Evolutionary conservation across 2,888 invertebrate genomes (phyloP).

Genomic region (Xanthorhoe designata): DNA sequence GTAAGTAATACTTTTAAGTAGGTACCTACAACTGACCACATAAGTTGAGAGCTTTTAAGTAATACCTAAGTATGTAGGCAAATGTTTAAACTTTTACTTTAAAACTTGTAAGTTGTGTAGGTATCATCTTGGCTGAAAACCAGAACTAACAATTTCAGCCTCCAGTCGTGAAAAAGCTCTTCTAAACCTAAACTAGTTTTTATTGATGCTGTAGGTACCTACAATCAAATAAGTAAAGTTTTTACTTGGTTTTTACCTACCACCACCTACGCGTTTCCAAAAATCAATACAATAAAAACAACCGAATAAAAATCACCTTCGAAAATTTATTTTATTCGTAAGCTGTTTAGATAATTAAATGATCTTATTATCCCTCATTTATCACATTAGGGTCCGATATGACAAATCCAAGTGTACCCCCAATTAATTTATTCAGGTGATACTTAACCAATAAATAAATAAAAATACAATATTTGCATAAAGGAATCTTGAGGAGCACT

Average conservation of each 20-base stretch:
- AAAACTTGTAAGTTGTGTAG: too few species aligned
- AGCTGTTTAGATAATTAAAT: constrained; percentile 76
- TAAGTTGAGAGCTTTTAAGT: too few species aligned
- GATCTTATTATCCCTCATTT: constrained; percentile 70
- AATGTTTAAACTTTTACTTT: too few species aligned
- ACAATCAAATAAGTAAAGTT: neutral
- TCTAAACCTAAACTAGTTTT: too few species aligned
- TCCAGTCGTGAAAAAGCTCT: too few species aligned
- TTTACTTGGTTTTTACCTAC: neutral
- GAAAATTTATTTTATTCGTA: constrained; percentile 51
- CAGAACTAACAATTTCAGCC: too few species aligned
- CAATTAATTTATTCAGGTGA: constrained; percentile 72
- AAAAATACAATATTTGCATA: constrained; percentile 71
- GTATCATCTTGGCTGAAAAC: too few species aligned
- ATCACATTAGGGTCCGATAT: constrained; percentile 69
- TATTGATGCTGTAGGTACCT: too few species aligned
- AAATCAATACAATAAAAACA: constrained; percentile 20
- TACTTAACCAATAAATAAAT: constrained; percentile 46
- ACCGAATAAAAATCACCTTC: constrained; percentile 25
- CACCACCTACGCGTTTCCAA: constrained; percentile 14
- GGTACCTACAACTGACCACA: too few species aligned
- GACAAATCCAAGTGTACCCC: constrained; percentile 68
- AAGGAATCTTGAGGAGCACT: constrained; percentile 78
- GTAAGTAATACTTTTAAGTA: neutral
- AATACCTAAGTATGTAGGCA: too few species aligned